A percentile compares a stretch with the other conserved stretches of the same genome.
Evolutionary conservation across 2,113 vertebrate species (phyloP).

Genomic region (Hoplias malabaricus): DNA sequence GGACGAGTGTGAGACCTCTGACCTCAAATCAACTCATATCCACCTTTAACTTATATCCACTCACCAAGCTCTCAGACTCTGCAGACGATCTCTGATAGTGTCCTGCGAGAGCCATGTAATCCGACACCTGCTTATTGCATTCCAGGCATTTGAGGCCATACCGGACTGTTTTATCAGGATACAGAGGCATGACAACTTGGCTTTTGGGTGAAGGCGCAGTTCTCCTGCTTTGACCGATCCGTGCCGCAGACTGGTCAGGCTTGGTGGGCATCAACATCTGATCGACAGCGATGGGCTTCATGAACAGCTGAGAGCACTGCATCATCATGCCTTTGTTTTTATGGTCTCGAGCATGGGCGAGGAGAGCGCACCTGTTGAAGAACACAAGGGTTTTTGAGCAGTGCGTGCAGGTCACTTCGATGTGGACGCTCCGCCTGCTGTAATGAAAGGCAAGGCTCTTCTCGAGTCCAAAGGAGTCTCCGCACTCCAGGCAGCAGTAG

Average conservation of each 20-base stretch:
- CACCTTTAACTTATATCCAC: slow-evolving; percentile 59
- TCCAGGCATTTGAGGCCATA: slow-evolving; percentile 86
- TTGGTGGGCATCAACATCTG: slow-evolving; percentile 84
- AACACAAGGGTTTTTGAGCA: slow-evolving; percentile 88
- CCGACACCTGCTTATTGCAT: slow-evolving; percentile 87
- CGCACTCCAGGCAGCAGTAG: slow-evolving; percentile 91
- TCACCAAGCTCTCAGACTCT: slow-evolving; percentile 86
- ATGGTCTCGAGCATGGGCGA: slow-evolving; percentile 91
- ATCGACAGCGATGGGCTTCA: slow-evolving; percentile 87
- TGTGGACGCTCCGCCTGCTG: slow-evolving; percentile 87
- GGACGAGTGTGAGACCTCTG: no score
- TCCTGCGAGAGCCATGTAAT: slow-evolving; percentile 84
- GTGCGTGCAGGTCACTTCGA: slow-evolving; percentile 90
- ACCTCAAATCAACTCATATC: neutral
- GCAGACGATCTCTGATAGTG: slow-evolving; percentile 90
- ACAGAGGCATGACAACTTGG: slow-evolving; percentile 85
- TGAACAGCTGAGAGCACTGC: slow-evolving; percentile 94
- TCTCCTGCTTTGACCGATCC: slow-evolving; percentile 47
- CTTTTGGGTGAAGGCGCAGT: slow-evolving; percentile 18
- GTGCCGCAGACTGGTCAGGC: slow-evolving; percentile 52
- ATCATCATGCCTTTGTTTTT: slow-evolving; percentile 89
- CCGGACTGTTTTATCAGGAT: slow-evolving; percentile 80
- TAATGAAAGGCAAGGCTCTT: slow-evolving; percentile 90
- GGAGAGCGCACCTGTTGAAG: slow-evolving; percentile 93
- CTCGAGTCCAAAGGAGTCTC: slow-evolving; percentile 91